Evolutionary conservation across 2,113 vertebrate species (phyloP).

Genomic region (Forbesichthys agassizii): DNA sequence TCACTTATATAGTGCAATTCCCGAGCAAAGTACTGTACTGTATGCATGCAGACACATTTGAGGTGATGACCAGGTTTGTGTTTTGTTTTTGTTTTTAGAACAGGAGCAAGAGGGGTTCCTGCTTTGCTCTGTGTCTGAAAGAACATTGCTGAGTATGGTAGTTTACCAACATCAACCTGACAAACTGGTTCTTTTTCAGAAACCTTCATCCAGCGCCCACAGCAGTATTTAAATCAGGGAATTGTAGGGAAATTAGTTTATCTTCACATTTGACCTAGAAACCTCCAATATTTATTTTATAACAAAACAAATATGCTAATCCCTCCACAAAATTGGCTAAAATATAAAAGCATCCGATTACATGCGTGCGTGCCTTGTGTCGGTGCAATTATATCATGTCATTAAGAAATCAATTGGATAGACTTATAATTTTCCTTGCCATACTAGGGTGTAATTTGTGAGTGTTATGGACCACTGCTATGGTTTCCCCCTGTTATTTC

Average conservation of each 20-base stretch:
- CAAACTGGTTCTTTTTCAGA: neutral
- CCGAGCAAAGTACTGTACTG: constrained; percentile 49
- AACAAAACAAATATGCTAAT: constrained; percentile 5
- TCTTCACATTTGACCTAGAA: constrained; percentile 31
- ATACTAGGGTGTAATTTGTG: constrained; percentile 72
- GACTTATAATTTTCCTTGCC: constrained; percentile 69
- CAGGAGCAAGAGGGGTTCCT: neutral
- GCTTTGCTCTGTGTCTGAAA: neutral
- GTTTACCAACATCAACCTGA: neutral
- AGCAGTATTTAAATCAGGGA: constrained; percentile 25
- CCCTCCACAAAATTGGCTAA: constrained; percentile 20
- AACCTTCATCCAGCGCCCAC: neutral
- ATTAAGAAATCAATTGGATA: constrained; percentile 61
- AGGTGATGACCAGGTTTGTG: no score
- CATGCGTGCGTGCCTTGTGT: constrained; percentile 21
- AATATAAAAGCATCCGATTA: constrained; percentile 46
- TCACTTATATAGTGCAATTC: constrained; percentile 57
- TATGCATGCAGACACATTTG: constrained; percentile 23
- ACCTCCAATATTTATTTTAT: constrained; percentile 15
- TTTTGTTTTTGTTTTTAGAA: no score
- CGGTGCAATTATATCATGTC: constrained; percentile 42
- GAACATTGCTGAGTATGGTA: neutral
- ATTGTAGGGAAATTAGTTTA: no score
- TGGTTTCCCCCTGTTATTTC: constrained; percentile 73
- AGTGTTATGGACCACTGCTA: constrained; percentile 67